A percentile compares a stretch with the other conserved stretches of the same genome.
These are phyloP conservation scores for Gymnodraco acuticeps DNA, from an alignment of 2,797 vertebrate species.

Conservation along the genomic window DNA sequence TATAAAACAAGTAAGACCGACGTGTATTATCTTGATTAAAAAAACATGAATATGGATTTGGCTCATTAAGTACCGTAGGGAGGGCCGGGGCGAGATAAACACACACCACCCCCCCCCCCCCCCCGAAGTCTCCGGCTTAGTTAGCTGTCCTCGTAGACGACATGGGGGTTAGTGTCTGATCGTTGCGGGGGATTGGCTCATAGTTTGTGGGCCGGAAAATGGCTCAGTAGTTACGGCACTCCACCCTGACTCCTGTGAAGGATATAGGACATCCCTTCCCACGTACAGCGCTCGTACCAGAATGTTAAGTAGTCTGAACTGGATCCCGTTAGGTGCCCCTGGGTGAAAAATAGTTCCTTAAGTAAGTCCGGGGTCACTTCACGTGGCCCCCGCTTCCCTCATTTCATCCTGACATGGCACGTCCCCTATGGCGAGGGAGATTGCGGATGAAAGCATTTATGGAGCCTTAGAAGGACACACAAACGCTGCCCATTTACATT, in stretches of 20 bases:
- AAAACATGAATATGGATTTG: conserved; percentile 57
- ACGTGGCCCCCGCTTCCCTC: conserved; percentile 32
- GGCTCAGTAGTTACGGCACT: conserved; percentile 82
- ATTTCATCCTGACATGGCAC: conserved; percentile 72
- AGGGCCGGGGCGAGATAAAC: conserved; percentile 10
- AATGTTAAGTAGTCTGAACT: conserved; percentile 35
- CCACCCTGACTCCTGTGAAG: conserved; percentile 39
- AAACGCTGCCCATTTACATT: conserved; percentile 58
- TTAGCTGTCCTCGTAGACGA: conserved; percentile 31
- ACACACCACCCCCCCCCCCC: conserved; percentile 3
- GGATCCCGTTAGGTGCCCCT: conserved; percentile 18
- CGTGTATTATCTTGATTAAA: conserved; percentile 6
- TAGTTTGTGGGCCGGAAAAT: conserved; percentile 48
- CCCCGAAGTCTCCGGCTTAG: conserved; percentile 17
- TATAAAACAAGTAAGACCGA: conserved; percentile 55
- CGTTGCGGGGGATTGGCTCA: conserved; percentile 67
- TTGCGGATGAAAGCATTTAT: conserved; percentile 37
- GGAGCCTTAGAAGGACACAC: conserved; percentile 34
- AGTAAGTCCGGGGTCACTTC: conserved; percentile 27
- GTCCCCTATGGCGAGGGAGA: conserved; percentile 59
- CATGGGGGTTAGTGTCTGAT: conserved; percentile 20
- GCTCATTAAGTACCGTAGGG: conserved; percentile 71
- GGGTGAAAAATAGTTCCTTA: not conserved
- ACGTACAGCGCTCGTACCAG: conserved; percentile 57
- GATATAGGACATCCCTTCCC: conserved; percentile 43